A percentile compares a stretch with the other conserved stretches of the same genome.
Evolutionary conservation across 2,113 vertebrate species (phyloP).

Genomic region (Silurus glanis): DNA sequence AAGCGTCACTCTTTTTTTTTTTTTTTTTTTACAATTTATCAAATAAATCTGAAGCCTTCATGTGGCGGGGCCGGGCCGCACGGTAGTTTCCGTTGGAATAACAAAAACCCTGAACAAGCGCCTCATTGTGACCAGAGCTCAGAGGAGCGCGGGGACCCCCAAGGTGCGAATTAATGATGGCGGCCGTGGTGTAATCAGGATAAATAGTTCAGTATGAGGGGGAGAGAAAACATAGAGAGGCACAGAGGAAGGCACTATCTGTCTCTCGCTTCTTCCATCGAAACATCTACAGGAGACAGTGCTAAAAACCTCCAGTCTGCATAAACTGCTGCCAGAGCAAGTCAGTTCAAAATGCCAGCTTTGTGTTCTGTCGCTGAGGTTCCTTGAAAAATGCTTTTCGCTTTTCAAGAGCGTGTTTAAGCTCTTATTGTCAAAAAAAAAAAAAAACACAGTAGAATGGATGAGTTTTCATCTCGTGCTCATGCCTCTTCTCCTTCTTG

Average conservation of each 20-base stretch:
- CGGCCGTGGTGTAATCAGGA: constrained; percentile 80
- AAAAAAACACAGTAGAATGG: background rate
- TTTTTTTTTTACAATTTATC: constrained; percentile 72
- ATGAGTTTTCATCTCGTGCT: background rate
- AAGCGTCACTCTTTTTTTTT: constrained; percentile 51
- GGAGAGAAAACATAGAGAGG: constrained; percentile 63
- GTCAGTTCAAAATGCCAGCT: constrained; percentile 62
- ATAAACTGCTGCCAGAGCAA: constrained; percentile 64
- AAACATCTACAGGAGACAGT: constrained; percentile 65
- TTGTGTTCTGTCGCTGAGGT: constrained; percentile 52
- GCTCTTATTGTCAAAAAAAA: background rate
- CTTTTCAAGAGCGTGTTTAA: background rate
- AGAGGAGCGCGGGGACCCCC: constrained; percentile 69
- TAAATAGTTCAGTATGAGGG: constrained; percentile 76
- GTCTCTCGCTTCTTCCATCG: constrained; percentile 41
- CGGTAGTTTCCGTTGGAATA: constrained; percentile 78
- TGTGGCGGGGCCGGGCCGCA: constrained; percentile 65
- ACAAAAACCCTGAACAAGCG: constrained; percentile 75
- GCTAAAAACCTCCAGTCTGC: constrained; percentile 62
- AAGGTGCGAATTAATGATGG: constrained; percentile 84
- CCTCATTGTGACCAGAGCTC: constrained; percentile 73
- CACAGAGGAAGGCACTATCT: constrained; percentile 71
- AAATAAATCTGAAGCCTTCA: constrained; percentile 75
- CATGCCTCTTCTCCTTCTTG: background rate
- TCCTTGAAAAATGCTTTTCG: constrained; percentile 6